Evolutionary conservation across 2,113 vertebrate species (phyloP).

Genomic region (Thinocorus orbignyianus): DNA sequence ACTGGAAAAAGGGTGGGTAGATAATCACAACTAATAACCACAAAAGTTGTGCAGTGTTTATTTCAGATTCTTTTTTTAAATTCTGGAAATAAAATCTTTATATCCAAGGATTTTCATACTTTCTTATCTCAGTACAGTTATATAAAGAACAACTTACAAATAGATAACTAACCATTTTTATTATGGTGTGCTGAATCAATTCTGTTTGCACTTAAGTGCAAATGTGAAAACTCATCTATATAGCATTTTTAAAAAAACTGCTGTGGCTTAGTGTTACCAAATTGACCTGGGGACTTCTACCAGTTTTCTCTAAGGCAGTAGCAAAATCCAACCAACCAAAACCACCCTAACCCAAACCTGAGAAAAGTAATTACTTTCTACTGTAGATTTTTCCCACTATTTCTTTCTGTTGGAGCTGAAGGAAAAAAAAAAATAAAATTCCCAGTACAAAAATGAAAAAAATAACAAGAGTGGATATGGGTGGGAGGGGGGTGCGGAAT

Average conservation of each 20-base stretch:
- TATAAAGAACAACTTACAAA: neutral
- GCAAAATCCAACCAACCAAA: neutral
- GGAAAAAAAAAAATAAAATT: neutral
- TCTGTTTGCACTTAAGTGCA: neutral
- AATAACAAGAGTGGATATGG: neutral
- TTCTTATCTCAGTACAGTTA: neutral
- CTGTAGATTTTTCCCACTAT: neutral
- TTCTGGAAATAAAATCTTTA: neutral
- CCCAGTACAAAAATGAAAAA: neutral
- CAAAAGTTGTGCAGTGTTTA: neutral
- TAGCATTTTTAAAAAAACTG: neutral
- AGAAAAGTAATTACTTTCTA: neutral
- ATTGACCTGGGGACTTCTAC: neutral
- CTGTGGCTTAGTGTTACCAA: neutral
- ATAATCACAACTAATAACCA: neutral
- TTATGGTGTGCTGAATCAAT: neutral
- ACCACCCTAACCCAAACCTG: neutral
- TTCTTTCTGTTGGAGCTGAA: neutral
- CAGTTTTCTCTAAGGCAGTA: fast-evolving
- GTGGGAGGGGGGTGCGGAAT: too few relatives aligned
- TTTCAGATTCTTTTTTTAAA: neutral
- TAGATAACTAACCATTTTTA: neutral
- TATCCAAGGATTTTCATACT: neutral
- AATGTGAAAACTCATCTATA: neutral
- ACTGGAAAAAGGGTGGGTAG: neutral